Conservation (phyloP, 1,140 invertebrate species). For the Harpegnathos saltator region DNA sequence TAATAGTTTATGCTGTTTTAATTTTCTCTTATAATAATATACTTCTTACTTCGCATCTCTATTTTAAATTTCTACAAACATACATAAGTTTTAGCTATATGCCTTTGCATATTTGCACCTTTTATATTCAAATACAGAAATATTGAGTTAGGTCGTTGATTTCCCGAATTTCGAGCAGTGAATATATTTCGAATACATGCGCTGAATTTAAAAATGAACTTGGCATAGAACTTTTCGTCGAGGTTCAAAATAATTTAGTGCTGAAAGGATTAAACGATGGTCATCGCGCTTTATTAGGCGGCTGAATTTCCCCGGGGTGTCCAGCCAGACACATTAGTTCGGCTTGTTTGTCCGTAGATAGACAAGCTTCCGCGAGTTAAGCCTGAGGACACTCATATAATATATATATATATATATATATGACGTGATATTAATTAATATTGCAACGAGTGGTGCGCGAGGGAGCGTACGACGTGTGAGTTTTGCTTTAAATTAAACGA, state of each 20-base stretch:
- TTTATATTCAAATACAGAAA: too few species aligned
- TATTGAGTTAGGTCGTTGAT: too few species aligned
- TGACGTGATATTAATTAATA: slow-evolving; percentile 34
- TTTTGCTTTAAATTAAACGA: slow-evolving; percentile 32
- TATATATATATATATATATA: slow-evolving; percentile 41
- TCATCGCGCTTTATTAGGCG: neutral
- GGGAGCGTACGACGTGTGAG: neutral
- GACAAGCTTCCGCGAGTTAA: neutral
- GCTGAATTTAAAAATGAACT: too few species aligned
- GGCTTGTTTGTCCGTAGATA: neutral
- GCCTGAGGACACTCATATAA: slow-evolving; percentile 32
- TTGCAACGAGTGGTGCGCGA: slow-evolving; percentile 14
- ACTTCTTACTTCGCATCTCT: too few species aligned
- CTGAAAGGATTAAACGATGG: slow-evolving; percentile 5
- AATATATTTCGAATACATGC: too few species aligned
- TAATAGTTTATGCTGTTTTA: too few species aligned
- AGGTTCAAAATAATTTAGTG: neutral
- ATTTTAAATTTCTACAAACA: too few species aligned
- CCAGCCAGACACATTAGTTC: slow-evolving; percentile 1
- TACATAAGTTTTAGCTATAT: too few species aligned
- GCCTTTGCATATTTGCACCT: too few species aligned
- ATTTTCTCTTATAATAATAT: too few species aligned
- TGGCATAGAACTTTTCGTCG: neutral
- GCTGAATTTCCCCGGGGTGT: slow-evolving; percentile 51
- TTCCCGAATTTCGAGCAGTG: too few species aligned